Conservation (phyloP, 2,888 invertebrate species). For the Lissocephala sabroskyi region DNA sequence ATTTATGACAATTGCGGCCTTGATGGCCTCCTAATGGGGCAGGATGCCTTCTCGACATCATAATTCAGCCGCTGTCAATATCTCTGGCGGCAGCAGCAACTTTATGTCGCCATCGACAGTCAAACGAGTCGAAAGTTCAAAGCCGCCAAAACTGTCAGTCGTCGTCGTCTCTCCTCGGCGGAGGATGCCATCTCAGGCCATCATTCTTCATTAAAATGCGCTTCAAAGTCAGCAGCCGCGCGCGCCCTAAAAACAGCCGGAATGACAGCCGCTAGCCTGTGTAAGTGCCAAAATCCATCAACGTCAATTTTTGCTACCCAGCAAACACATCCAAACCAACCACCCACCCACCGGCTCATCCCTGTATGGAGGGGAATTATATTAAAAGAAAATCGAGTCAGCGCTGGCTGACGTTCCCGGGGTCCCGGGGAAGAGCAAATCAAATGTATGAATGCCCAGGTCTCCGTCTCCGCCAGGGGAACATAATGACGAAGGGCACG, state of each 20-base stretch:
- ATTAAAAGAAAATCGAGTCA: slow-evolving; percentile 62
- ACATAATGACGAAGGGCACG: slow-evolving; percentile 37
- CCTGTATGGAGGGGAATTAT: slow-evolving; percentile 49
- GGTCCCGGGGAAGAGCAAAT: slow-evolving; percentile 24
- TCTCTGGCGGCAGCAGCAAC: neutral
- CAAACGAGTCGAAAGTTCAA: slow-evolving; percentile 33
- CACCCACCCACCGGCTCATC: too few relatives aligned
- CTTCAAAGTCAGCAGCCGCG: slow-evolving; percentile 63
- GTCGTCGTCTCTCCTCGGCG: slow-evolving; percentile 19
- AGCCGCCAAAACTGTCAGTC: slow-evolving; percentile 63
- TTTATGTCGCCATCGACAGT: neutral
- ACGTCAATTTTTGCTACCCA: slow-evolving; percentile 56
- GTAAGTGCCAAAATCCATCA: slow-evolving; percentile 70
- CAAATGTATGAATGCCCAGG: slow-evolving; percentile 44
- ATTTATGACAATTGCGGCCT: slow-evolving; percentile 45
- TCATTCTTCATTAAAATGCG: slow-evolving; percentile 67
- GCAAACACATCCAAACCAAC: too few relatives aligned
- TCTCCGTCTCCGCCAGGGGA: too few relatives aligned
- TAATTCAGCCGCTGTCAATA: neutral
- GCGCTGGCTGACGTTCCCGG: slow-evolving; percentile 16
- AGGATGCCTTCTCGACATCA: neutral
- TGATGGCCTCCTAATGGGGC: too few relatives aligned
- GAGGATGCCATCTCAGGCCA: slow-evolving; percentile 56
- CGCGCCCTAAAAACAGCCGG: slow-evolving; percentile 31
- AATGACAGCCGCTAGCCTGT: slow-evolving; percentile 54